Percentiles rank a stretch among this genome's conserved stretches.
These are phyloP conservation scores for Acrocera orbiculus DNA, from an alignment of 2,888 invertebrate species.

Conservation along the genomic window DNA sequence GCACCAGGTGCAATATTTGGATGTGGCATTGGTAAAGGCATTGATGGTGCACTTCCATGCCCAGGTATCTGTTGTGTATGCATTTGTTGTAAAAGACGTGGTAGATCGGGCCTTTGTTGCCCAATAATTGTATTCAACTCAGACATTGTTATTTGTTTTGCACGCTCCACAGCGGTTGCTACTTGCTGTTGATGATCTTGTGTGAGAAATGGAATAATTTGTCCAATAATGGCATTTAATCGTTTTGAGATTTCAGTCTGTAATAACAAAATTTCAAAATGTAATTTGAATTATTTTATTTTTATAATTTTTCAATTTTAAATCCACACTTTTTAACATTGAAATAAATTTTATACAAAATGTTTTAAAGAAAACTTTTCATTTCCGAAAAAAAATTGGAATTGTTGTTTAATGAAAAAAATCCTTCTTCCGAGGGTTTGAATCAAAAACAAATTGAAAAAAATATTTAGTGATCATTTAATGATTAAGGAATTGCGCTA, in stretches of 20 bases:
- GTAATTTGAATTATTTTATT: too few species aligned
- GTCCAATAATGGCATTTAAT: conserved; percentile 81
- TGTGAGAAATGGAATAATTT: conserved; percentile 82
- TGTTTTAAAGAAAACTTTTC: too few species aligned
- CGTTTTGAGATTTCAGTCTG: conserved; percentile 94
- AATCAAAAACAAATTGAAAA: too few species aligned
- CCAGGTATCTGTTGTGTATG: conserved; percentile 70
- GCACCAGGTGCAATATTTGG: conserved; percentile 35
- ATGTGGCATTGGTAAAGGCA: conserved; percentile 47
- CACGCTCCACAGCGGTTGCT: conserved; percentile 79
- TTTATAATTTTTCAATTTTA: too few species aligned
- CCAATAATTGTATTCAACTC: conserved; percentile 87
- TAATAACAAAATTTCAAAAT: conserved; percentile 25
- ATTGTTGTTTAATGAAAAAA: too few species aligned
- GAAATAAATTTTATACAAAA: too few species aligned
- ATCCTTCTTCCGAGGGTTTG: too few species aligned
- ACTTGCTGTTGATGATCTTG: conserved; percentile 88
- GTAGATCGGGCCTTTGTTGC: conserved; percentile 73
- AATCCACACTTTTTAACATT: too few species aligned
- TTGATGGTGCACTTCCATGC: conserved; percentile 54
- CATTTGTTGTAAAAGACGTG: conserved; percentile 77
- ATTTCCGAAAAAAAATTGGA: too few species aligned
- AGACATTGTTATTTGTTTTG: conserved; percentile 90
- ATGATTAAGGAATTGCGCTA: too few species aligned
- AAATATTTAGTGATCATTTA: too few species aligned